Evolutionary conservation across 2,797 vertebrate species (phyloP), one percentile per base, ranked within the genome.

Genomic region (Echiichthys vipera): DNA sequence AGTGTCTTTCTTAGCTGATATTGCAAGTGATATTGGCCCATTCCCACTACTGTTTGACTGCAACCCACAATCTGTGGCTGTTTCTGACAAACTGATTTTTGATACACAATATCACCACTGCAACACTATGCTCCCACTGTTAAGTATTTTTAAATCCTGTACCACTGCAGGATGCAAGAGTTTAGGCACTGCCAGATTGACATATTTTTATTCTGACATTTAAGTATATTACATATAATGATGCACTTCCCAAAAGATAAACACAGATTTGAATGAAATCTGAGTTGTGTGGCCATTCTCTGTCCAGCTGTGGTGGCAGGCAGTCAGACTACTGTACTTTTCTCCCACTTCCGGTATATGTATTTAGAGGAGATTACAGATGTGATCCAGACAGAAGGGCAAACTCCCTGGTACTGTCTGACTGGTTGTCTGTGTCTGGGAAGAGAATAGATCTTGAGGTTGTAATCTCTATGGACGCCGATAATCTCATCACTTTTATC

Each of bases 351-450:
- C 84, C 89, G 86, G 92, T 87, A 89, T 90, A 89, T 86, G 74
- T 90, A 92, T 94, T 93, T 93, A 90, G 84, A 91, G 88, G 86
- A 92, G 91, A 93, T 92, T 92, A 90, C 89, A 91, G 91, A 89
- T 87, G 80, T 79, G 86, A 86, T 84, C 79, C 81, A 88, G 91
- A 91, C 91, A 88, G 91, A 91, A 84, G 87, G 70, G 75, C 82
- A 83, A 81, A 88, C 87, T 91, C 76, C 71, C 74, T 82, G 42
- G 36, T 81, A 58, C 78, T 77, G 84, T 91, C 91, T 89, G 85
- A 66, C 84, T 71, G 63, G 58, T 78, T 78, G 80, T 84, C 84
- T 89, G 80, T 66, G 57, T 70, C 58, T 42, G 13, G 47, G 68
- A 50, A 64, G 61, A 84, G 77, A 82, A 80, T 74, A 70, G 67